A percentile compares a stretch with the other conserved stretches of the same genome.
Conservation (phyloP, 2,888 invertebrate species). For the Phyto melanocephala region DNA sequence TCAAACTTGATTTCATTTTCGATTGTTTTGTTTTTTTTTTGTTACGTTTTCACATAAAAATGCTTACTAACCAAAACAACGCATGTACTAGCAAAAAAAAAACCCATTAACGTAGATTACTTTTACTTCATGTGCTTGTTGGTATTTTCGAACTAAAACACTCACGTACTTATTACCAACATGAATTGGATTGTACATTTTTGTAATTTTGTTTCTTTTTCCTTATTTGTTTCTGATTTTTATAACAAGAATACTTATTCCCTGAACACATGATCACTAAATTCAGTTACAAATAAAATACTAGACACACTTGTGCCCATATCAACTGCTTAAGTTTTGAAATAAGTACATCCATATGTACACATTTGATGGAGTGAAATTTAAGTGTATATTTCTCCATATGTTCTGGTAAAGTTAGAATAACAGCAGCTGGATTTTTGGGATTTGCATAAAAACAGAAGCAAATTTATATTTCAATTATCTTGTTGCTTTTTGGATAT, state of each 20-base stretch:
- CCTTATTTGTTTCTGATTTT: slow-evolving; percentile 15
- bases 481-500: slow-evolving; percentile 18
- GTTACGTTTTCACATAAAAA: slow-evolving; percentile 42
- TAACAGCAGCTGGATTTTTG: slow-evolving; percentile 12
- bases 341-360: not conserved
- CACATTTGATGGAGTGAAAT: no score
- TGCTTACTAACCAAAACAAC: not conserved
- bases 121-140: slow-evolving; percentile 2
- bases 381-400: not conserved
- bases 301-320: not conserved
- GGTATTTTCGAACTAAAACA: slow-evolving; percentile 2
- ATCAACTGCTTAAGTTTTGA: not conserved
- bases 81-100: not conserved
- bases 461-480: slow-evolving; percentile 44
- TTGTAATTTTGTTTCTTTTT: not conserved
- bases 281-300: slow-evolving; percentile 28
- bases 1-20: slow-evolving; percentile 40
- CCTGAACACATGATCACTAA: slow-evolving; percentile 38
- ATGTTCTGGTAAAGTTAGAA: not conserved
- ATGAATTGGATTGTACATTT: not conserved
- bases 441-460: slow-evolving; percentile 16
- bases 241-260: slow-evolving; percentile 21
- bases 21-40: slow-evolving; percentile 34
- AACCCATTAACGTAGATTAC: slow-evolving; percentile 47
- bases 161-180: slow-evolving; percentile 4